Base-by-base conservation (phyloP, 23 tunicate genomes). In the Botrylloides violaceus region DNA sequence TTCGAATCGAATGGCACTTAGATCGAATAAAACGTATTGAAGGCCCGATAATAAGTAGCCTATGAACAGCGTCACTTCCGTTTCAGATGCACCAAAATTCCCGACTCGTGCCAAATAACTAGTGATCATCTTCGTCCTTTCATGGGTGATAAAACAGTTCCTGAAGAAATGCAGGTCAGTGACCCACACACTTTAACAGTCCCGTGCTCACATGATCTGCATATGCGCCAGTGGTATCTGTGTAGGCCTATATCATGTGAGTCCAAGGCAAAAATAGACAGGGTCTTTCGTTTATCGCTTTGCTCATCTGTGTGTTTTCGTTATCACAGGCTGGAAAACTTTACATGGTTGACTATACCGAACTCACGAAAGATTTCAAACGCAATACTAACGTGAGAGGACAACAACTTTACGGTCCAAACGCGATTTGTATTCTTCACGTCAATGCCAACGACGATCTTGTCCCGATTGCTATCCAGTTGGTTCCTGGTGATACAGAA, bases 401-500 rank as follows among this genome's bases (percentile, higher is more conserved):
- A 26, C 48, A 66, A 50, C 26, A 49, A 0, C 2, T 68, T 3
- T 53, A 53, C 65, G 71, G 77, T 36, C 39, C 72, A 20, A 61
- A 77, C 35, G 72, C 95, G 1, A 61, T 76, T 32, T 79, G 75
- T 32, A 31, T 86, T 5, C 68, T 75, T 32, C 68, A 66, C 56
- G 79, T 75, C 5, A 60, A 77, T 21, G 24, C 22, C 2, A 71
- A 86, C 68, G 61, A 63, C 3, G 70, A 39, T 20, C 58, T 86
- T 43, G 66, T 65, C 3, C 95, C 95, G 24, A 86, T 86, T 29
- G 95, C 95, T 2, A 80, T 86, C 53, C 95, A 80, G 55, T 48
- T 86, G 24, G 86, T 65, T 12, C 86, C 79, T 0, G 66, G 65
- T 5, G 78, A 80, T 29, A 22, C 50, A 3, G 82, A 77, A 18